phyloP scores from a whole-genome alignment of 2,797 vertebrate species.

The Heteromormyrus szaboi region DNA sequence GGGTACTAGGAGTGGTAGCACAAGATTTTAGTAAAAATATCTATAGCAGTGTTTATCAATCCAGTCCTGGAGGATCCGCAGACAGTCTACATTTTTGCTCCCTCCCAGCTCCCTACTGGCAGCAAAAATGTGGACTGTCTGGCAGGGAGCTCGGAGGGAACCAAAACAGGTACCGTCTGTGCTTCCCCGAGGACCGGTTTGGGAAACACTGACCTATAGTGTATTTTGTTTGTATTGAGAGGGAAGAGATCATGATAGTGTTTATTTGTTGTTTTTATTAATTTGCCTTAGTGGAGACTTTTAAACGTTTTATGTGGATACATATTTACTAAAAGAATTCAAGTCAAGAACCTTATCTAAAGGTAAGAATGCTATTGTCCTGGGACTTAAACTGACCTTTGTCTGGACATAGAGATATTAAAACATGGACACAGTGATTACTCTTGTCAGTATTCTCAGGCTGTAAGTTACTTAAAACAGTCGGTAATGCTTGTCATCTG shows the following conservation, averaged over 20 bases:
- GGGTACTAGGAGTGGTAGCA: background rate
- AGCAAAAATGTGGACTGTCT: background rate
- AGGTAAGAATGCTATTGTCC: background rate
- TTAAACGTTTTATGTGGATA: background rate
- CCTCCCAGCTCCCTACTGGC: background rate
- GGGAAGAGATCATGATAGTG: background rate
- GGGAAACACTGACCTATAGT: background rate
- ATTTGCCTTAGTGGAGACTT: background rate
- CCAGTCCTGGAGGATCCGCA: background rate
- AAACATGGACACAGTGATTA: background rate
- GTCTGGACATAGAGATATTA: background rate
- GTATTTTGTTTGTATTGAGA: background rate
- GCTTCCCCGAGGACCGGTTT: background rate
- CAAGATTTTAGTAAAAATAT: background rate
- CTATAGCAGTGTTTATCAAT: background rate
- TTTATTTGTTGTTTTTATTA: background rate
- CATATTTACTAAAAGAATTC: background rate
- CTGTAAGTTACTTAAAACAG: background rate
- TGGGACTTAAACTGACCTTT: background rate
- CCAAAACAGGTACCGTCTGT: background rate
- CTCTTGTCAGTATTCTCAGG: background rate
- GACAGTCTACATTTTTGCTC: background rate
- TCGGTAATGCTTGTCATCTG: background rate
- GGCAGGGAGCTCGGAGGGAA: background rate
- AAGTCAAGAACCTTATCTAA: background rate